These are phyloP conservation scores for Nyctibius bracteatus DNA, from an alignment of 2,113 vertebrate species.

Conservation along the genomic window DNA sequence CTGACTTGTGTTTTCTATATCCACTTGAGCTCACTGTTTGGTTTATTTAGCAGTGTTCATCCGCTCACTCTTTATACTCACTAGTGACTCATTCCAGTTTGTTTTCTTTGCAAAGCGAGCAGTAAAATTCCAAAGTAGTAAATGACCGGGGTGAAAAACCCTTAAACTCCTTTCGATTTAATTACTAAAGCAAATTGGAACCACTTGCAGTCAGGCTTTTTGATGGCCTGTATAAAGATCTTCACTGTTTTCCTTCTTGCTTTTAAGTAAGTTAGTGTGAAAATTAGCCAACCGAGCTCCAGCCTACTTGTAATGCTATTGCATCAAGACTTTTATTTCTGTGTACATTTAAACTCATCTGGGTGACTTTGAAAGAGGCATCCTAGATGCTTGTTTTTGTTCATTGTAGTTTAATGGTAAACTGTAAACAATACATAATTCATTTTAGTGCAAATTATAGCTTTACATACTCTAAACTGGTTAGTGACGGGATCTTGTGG, in stretches of 20 bases:
- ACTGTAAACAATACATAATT: constrained; percentile 51
- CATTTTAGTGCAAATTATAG: constrained; percentile 54
- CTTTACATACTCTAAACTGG: constrained; percentile 15
- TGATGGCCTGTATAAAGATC: constrained; percentile 79
- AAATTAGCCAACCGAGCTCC: constrained; percentile 24
- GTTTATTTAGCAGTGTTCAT: constrained; percentile 66
- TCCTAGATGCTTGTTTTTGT: neutral
- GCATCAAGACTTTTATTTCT: neutral
- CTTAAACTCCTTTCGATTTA: constrained; percentile 86
- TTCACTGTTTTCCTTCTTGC: constrained; percentile 69
- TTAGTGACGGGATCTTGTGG: constrained; percentile 48
- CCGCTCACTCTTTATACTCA: constrained; percentile 54
- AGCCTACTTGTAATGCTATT: neutral
- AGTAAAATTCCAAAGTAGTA: constrained; percentile 81
- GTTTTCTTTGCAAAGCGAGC: constrained; percentile 78
- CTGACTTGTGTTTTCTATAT: constrained; percentile 67
- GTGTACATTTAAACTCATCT: neutral
- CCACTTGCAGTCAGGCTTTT: constrained; percentile 82
- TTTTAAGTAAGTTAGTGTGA: constrained; percentile 71
- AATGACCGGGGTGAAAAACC: constrained; percentile 86
- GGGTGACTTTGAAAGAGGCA: neutral
- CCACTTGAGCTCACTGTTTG: constrained; percentile 68
- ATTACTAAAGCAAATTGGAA: constrained; percentile 94
- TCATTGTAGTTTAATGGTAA: constrained; percentile 36
- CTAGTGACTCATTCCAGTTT: constrained; percentile 61